phyloP scores from a whole-genome alignment of 2,888 invertebrate genomes.

The Meganola albula region DNA sequence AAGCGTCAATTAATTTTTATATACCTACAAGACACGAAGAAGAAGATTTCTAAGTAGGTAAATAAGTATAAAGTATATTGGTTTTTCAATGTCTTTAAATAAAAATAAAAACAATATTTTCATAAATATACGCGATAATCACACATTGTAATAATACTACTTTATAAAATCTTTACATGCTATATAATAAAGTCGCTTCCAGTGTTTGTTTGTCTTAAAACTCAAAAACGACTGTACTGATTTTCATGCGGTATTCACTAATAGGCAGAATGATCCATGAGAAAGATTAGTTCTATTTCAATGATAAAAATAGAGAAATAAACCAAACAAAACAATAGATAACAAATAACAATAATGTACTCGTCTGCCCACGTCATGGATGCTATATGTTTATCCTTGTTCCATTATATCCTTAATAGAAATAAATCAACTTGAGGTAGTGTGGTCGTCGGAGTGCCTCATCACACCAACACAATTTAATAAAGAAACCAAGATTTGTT shows the following conservation, averaged over 20 bases:
- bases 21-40: too few relatives aligned
- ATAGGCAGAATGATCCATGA: not conserved
- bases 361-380: not conserved
- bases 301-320: too few relatives aligned
- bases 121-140: too few relatives aligned
- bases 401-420: slow-evolving; percentile 21
- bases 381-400: slow-evolving; percentile 21
- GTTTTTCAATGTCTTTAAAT: too few relatives aligned
- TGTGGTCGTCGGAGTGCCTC: slow-evolving; percentile 10
- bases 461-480: slow-evolving; percentile 18
- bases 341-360: too few relatives aligned
- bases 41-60: too few relatives aligned
- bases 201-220: not conserved
- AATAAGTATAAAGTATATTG: too few relatives aligned
- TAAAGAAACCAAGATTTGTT: slow-evolving; percentile 18
- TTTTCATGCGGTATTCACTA: not conserved
- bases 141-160: too few relatives aligned
- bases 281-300: too few relatives aligned
- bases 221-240: not conserved
- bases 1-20: too few relatives aligned
- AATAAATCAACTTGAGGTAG: slow-evolving; percentile 13
- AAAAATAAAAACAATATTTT: too few relatives aligned
- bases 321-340: too few relatives aligned
- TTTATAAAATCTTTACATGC: not conserved
- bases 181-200: not conserved